Base-by-base conservation (phyloP, 1,140 invertebrate species). In the Bicyclus anynana region DNA sequence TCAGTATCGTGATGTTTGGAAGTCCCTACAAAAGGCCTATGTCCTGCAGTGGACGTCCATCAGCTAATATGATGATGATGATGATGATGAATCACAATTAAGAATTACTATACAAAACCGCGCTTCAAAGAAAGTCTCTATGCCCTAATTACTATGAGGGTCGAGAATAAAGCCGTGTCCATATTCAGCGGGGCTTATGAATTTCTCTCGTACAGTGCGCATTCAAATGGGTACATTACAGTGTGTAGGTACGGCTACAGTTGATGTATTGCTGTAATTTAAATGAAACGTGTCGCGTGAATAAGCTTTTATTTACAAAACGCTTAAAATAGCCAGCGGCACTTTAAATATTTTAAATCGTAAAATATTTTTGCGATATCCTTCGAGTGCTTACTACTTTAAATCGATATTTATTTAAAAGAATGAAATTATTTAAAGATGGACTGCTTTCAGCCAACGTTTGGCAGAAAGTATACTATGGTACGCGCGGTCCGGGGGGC, bases 231-330 rank as follows among this genome's bases (percentile, higher is more conserved):
- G 23, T 27, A 20, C 40, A 52, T 52, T 26, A 40, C 13, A 23
- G 23, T 23, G 7, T 7, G 3, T 23, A 23, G 7, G 27, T 50
- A 38, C 10, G 14, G 37, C 2, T 9, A 40, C 37, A 12, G 21
- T 7, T 49, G 33, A 56, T 56, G 49, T 49, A 56, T 49, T 18
- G 53, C 14, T n/a, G 37, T 38, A 37, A 37, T 37, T 55, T 49
- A 56, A 14, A 54, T 40, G 33, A 33, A 49, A 40, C 44, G 44
- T 47, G 53, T 26, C 33, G 20, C 33, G 14, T 17, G 37, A 17
- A 48, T 23, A 56, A 49, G 53, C 21, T 49, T 49, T 17, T 16
- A 14, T 40, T 40, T 17, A 16, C 5, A 40, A 9, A 16, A 0
- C 16, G 3, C 14, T 14, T 16, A 14, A 3, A 40, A 33, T 33